Evolutionary conservation across 2,113 vertebrate species (phyloP), one percentile per base, ranked within the genome.

Genomic region (Sisor rabdophorus): DNA sequence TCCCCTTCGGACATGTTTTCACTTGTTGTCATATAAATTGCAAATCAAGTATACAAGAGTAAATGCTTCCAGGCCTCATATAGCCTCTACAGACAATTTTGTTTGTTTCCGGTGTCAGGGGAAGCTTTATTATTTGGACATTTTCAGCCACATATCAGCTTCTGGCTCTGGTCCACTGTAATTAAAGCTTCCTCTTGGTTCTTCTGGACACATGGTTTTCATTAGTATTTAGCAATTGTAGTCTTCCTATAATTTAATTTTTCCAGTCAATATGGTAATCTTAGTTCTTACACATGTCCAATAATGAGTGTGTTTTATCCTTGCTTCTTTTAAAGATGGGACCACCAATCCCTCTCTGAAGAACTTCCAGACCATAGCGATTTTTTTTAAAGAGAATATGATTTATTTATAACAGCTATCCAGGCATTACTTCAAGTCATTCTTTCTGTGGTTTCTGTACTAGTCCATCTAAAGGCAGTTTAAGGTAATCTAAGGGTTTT

Each of bases 161-260:
- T 58, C 36, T 75, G 76, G 56, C 80, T 75, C 11, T 36, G 36
- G 47, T 64, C 80, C 56, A 81, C 22, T 71, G 59, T 76, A 75
- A 81, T 80, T 80, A 81, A n/a, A 78, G 78, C 71, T 80, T 80
- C 75, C 72, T 69, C 26, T 55, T 52, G 72, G 75, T 44, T 74
- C 65, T 79, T 58, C 28, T 75, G 65, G 17, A 75, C 83, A 82
- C 77, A 53, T 73, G 80, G 64, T 80, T 55, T 79, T 24, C 24
- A 84, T 84, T 84, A 82, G 10, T 73, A 63, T 72, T 55, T 52
- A 52, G 71, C 74, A 56, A 78, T 44, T 63, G n/a, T 52, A 72
- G 70, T 67, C 56, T 70, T 64, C 44, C 30, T 44, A 7, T 10
- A 6, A 44, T 4, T 44, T 44, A 67, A 48, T 26, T 67, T 17